Percentiles rank a stretch among this genome's conserved stretches.
Conservation (phyloP, 2,888 invertebrate species). For the Nomada fucata region DNA sequence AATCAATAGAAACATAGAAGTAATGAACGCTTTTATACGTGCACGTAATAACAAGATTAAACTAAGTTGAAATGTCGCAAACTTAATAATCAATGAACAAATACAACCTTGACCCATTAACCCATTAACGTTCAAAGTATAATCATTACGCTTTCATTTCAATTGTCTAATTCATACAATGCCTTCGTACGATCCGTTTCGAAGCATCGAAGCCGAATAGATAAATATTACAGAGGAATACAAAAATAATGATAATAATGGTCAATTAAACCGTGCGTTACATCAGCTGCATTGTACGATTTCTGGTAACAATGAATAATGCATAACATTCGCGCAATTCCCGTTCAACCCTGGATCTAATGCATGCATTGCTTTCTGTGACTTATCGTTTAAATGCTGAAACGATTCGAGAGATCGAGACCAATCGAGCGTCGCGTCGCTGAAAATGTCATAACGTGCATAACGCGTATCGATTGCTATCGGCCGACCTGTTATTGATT, state of each 20-base stretch:
- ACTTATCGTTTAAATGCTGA: neutral
- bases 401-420: neutral
- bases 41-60: too few relatives aligned
- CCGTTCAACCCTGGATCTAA: neutral
- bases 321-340: neutral
- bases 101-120: too few relatives aligned
- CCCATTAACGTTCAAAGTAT: too few relatives aligned
- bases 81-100: too few relatives aligned
- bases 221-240: neutral
- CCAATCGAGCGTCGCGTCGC: neutral
- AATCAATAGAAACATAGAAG: too few relatives aligned
- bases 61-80: too few relatives aligned
- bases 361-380: neutral
- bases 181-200: too few relatives aligned
- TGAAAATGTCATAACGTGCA: neutral
- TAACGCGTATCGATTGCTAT: neutral
- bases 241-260: slow-evolving; percentile 9
- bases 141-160: too few relatives aligned
- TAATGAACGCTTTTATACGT: too few relatives aligned
- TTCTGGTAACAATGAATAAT: slow-evolving; percentile 39
- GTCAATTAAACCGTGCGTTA: slow-evolving; percentile 13
- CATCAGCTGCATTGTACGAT: neutral
- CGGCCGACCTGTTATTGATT: too few relatives aligned
- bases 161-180: too few relatives aligned
- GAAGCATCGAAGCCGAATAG: neutral